A percentile compares a stretch with the other conserved stretches of the same genome.
Conservation (phyloP, 2,113 vertebrate species). For the Microcebus tavaratra region DNA sequence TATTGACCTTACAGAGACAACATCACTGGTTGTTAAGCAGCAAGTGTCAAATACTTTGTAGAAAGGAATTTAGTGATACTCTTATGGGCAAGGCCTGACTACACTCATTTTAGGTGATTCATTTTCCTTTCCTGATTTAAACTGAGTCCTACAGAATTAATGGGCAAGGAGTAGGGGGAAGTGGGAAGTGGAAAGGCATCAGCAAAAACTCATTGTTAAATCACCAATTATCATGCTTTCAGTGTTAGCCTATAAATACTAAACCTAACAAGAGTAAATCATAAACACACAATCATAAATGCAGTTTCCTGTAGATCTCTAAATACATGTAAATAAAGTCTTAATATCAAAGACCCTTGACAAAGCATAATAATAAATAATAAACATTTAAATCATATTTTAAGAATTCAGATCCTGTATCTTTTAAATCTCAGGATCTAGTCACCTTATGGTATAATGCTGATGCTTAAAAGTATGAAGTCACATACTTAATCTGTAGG, state of each 20-base stretch:
- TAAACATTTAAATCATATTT: slow-evolving; percentile 31
- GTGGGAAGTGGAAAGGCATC: background rate
- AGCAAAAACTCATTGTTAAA: background rate
- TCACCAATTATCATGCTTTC: background rate
- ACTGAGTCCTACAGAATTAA: slow-evolving; percentile 18
- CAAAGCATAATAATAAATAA: background rate
- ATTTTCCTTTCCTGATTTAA: slow-evolving; percentile 45
- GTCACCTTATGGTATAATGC: background rate
- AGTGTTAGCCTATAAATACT: background rate
- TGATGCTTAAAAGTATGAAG: background rate
- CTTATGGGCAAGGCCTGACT: background rate
- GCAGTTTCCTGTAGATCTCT: background rate
- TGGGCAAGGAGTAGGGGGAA: background rate
- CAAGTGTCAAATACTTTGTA: slow-evolving; percentile 14
- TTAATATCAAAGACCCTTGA: background rate
- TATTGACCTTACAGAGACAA: background rate
- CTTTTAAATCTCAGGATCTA: background rate
- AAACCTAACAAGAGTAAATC: slow-evolving; percentile 17
- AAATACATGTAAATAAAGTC: slow-evolving; percentile 46
- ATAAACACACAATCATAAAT: background rate
- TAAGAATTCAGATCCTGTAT: background rate
- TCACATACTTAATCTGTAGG: background rate
- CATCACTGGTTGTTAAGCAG: background rate
- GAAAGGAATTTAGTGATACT: background rate
- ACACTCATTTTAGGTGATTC: background rate